Evolutionary conservation across 2,888 invertebrate species (phyloP), one percentile per base, ranked within the genome.

Genomic region (Tholera decimalis): DNA sequence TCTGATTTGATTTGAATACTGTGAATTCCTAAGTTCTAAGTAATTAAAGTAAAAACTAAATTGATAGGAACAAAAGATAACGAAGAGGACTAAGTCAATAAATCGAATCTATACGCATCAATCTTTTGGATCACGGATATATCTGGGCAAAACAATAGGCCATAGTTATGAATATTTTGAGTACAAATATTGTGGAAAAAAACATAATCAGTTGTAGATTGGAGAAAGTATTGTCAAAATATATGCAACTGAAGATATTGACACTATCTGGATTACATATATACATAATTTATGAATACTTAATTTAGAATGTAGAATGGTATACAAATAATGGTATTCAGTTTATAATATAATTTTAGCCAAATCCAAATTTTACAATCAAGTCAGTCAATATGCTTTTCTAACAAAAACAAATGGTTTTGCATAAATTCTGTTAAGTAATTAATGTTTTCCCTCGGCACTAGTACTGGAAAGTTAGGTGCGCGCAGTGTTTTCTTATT

Each of bases 171-270:
- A 41, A 65, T 62, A 53, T 47, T n/a, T n/a, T n/a, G n/a, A 3
- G 33, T 2, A 30, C 20, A 35, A 61, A 71, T 26, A 30, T 15
- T 28, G 63, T 39, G 61, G 59, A 77, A 69, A 69, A 62, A 63
- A 56, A 44, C 60, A 35, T 56, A 54, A 73, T 57, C 33, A n/a
- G 37, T 50, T 37, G 18, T 47, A 49, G 43, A 57, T 47, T n/a
- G 71, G 79, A 57, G 79, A 79, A 79, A 79, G 79, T 74, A 39
- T 39, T 43, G 43, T 43, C 33, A 11, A 55, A 64, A 49, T 39
- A 62, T 58, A 54, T 35, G 35, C 26, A 56, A 51, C 35, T 63
- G 22, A 41, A 50, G 39, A 24, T 5, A 51, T 51, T 49, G 43
- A 46, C 30, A 41, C 18, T 22, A 13, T 4, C 26, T 11, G 39